Evolutionary conservation across 2,113 vertebrate species (phyloP).

Genomic region (Enhydra lutris): DNA sequence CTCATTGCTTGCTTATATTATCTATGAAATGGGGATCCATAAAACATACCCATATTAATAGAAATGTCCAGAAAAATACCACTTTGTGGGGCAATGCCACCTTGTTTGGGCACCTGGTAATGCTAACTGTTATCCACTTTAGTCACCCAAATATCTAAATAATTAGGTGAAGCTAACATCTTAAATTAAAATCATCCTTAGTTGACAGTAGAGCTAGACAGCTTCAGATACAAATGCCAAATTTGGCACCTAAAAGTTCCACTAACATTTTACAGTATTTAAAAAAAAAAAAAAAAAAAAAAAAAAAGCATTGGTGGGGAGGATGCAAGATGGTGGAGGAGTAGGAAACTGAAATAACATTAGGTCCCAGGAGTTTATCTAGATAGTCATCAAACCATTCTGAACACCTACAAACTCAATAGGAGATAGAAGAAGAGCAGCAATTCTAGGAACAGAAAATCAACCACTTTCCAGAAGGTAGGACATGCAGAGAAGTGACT

Average conservation of each 20-base stretch:
- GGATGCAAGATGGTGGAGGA: too few relatives aligned
- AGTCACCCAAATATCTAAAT: not conserved
- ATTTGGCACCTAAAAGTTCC: not conserved
- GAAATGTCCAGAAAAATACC: not conserved
- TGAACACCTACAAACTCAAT: too few relatives aligned
- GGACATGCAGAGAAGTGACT: too few relatives aligned
- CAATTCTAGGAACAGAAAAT: too few relatives aligned
- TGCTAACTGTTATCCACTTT: not conserved
- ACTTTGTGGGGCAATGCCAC: not conserved
- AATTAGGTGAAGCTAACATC: not conserved
- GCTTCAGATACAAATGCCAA: not conserved
- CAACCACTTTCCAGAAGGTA: too few relatives aligned
- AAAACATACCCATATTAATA: not conserved
- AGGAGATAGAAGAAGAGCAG: too few relatives aligned
- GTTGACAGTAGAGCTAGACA: not conserved
- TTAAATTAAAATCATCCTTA: not conserved
- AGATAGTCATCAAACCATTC: too few relatives aligned
- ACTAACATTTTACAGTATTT: not conserved
- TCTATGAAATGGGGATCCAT: not conserved
- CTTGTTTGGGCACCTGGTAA: not conserved
- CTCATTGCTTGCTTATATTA: not conserved
- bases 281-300: not conserved
- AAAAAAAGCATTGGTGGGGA: not conserved
- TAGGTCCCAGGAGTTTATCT: too few relatives aligned
- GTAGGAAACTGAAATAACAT: too few relatives aligned